These are phyloP conservation scores for Peromyscus attwateri DNA, from an alignment of 2,797 vertebrate genomes.

Conservation along the genomic window DNA sequence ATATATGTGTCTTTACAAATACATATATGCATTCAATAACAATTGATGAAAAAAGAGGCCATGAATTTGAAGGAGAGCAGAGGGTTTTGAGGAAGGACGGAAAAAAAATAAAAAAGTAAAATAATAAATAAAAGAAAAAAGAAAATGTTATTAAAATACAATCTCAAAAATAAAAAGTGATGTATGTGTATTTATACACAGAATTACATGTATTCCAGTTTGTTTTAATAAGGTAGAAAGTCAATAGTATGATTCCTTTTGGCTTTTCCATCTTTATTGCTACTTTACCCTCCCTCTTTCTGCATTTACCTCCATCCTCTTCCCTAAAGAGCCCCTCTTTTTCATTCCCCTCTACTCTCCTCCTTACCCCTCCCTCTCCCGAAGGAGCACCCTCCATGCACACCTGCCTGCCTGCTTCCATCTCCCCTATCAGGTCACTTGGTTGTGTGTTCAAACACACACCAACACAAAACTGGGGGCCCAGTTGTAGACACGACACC, in stretches of 20 bases:
- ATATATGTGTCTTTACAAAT: not conserved
- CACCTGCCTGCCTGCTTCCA: not conserved
- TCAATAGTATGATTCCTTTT: not conserved
- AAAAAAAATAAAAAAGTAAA: not conserved
- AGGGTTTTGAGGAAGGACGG: not conserved
- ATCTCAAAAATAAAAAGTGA: not conserved
- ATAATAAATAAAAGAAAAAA: not conserved
- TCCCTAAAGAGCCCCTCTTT: not conserved
- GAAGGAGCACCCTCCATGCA: not conserved
- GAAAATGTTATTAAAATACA: not conserved
- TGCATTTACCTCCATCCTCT: no score
- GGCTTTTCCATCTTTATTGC: not conserved
- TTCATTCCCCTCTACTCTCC: no score
- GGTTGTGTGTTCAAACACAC: not conserved
- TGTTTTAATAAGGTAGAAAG: not conserved
- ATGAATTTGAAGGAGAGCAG: not conserved
- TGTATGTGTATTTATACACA: not conserved
- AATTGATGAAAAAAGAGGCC: not conserved
- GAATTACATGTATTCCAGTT: not conserved
- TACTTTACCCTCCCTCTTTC: not conserved
- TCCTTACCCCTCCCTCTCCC: not conserved
- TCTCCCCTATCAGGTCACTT: not conserved
- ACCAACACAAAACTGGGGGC: not conserved
- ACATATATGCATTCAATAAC: not conserved
- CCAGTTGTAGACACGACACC: accelerated